Conservation (phyloP, 1,140 invertebrate genomes). For the Scylla paramamosain region DNA sequence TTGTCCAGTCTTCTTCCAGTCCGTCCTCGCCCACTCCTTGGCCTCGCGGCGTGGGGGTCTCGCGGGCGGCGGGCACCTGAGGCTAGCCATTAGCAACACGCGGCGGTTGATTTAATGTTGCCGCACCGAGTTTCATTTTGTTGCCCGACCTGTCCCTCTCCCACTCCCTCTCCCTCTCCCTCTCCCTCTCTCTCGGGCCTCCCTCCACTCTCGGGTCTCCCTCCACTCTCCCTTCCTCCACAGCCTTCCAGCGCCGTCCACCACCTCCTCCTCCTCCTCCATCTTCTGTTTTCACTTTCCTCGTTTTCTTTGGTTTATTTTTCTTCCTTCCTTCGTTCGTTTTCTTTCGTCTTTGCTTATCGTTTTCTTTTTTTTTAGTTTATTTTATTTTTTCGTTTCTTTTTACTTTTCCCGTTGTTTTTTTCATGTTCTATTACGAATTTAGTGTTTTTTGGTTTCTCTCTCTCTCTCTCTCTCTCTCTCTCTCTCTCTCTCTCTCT, state of each 20-base stretch:
- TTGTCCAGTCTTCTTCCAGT: not conserved
- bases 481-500: not conserved
- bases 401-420: not conserved
- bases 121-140: constrained; percentile 57
- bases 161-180: not conserved
- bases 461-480: not conserved
- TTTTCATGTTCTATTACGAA: not conserved
- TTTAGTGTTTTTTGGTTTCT: not conserved
- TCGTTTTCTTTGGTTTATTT: not conserved
- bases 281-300: not conserved
- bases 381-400: not conserved
- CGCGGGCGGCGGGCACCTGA: not conserved
- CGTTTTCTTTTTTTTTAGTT: not conserved
- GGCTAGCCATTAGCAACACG: constrained; percentile 38
- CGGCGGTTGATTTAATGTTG: constrained; percentile 59
- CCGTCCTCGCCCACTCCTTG: not conserved
- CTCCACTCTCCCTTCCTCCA: not conserved
- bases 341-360: not conserved
- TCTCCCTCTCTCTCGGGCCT: not conserved
- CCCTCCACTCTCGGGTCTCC: not conserved
- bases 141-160: not conserved
- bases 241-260: not conserved
- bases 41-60: not conserved
- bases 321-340: not conserved
- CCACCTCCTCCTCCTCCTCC: constrained; percentile 28